Evolutionary conservation across 2,113 vertebrate genomes (phyloP), one percentile per base, ranked within the genome.

Genomic region (Ia io): DNA sequence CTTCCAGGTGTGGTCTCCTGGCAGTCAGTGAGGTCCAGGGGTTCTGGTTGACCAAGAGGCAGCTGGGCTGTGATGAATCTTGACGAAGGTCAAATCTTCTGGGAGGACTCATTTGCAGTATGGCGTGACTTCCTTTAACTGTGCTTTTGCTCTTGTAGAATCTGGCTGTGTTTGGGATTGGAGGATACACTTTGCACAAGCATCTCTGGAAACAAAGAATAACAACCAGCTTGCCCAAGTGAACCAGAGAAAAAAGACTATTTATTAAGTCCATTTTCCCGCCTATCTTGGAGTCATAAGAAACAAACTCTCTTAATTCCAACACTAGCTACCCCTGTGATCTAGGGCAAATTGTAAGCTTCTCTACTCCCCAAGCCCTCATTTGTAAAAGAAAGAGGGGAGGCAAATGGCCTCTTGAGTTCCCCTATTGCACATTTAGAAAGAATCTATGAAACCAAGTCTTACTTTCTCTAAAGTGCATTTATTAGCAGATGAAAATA

Each of bases 111-210:
- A 65, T 93, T 95, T 97, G 86, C 70, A 0, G 0, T 92, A 88
- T 95, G 78, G 74, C 83, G 17, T 20, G 42, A 71, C 71, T 70
- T 93, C 67, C 84, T 90, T 92, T 83, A 92, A 85, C 37, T 93
- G 78, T 14, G 84, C 79, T 78, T 97, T 95, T 95, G 90, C 78
- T 97, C 89, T 87, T 93, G 28, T n/a, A 71, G 88, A 88, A 91
- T 95, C 37, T 88, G 92, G 30, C 61, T 73, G 63, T 94, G 77
- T 69, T 97, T 97, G 82, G 70, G 18, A 10, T 56, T 77, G 40
- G 7, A 96, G 47, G 32, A 56, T 17, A 90, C 32, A 53, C 73
- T 87, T 90, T 86, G 94, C 59, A 83, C 69, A 95, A 94, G 97
- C 6, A 53, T 40, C 11, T 77, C 67, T 90, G 47, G 61, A 95